Conservation (phyloP, 2,888 invertebrate genomes). For the Elysia crispata region DNA sequence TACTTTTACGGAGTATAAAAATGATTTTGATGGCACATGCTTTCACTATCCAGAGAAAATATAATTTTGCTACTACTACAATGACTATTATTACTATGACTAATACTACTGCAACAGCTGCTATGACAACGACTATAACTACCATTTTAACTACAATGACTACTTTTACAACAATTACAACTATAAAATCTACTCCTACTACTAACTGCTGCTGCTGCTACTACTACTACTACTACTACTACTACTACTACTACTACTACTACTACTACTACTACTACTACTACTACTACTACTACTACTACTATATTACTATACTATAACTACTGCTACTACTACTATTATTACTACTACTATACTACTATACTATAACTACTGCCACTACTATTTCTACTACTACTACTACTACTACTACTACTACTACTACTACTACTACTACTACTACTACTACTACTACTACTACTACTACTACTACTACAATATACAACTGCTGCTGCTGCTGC, state of each 20-base stretch:
- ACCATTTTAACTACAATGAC: slow-evolving; percentile 5
- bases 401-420: slow-evolving; percentile 32
- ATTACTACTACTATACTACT: too few relatives aligned
- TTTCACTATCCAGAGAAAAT: too few relatives aligned
- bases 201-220: too few relatives aligned
- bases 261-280: slow-evolving; percentile 34
- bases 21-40: too few relatives aligned
- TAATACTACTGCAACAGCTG: not conserved
- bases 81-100: too few relatives aligned
- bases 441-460: not conserved
- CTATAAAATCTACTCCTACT: too few relatives aligned
- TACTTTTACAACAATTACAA: slow-evolving; percentile 5
- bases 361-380: too few relatives aligned
- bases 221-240: too few relatives aligned
- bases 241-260: slow-evolving; percentile 21
- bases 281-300: slow-evolving; percentile 44
- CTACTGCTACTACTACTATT: slow-evolving; percentile 30
- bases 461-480: not conserved
- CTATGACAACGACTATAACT: slow-evolving; percentile 12
- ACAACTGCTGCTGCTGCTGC: slow-evolving; percentile 21
- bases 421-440: slow-evolving; percentile 18
- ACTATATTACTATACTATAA: too few relatives aligned
- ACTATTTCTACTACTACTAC: too few relatives aligned
- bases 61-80: too few relatives aligned
- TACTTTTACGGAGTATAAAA: too few relatives aligned